These are phyloP conservation scores for Harlomillsia oculata DNA, from an alignment of 1,140 invertebrate species.

Conservation along the genomic window DNA sequence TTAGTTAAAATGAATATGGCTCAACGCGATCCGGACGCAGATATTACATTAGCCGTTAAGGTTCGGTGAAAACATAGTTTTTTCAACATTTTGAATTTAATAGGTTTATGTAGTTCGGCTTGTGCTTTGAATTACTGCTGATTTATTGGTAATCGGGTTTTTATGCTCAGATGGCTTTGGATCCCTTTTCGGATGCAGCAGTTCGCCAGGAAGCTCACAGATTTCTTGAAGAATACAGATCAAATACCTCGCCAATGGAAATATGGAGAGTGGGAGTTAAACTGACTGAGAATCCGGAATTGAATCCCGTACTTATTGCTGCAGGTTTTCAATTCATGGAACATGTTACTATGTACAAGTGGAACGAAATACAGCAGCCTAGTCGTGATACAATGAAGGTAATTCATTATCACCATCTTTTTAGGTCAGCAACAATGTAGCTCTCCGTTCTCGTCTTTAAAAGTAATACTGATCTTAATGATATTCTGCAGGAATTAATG, in stretches of 20 bases:
- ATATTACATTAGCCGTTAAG: too few species aligned
- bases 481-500: constrained; percentile 13
- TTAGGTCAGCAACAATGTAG: neutral
- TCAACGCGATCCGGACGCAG: too few species aligned
- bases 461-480: neutral
- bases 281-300: constrained; percentile 2
- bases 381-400: constrained; percentile 23
- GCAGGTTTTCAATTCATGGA: constrained; percentile 22
- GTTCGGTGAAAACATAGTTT: too few species aligned
- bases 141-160: too few species aligned
- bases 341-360: constrained; percentile 20
- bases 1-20: too few species aligned
- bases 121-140: too few species aligned
- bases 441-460: neutral
- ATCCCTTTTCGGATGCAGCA: neutral
- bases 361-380: constrained; percentile 15
- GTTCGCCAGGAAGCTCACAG: constrained; percentile 12
- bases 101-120: too few species aligned
- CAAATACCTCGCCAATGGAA: neutral
- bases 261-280: constrained; percentile 10
- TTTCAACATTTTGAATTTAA: too few species aligned
- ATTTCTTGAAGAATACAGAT: constrained; percentile 18
- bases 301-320: constrained; percentile 12
- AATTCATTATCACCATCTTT: neutral
- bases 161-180: constrained; percentile 11